Percentiles rank a stretch among this genome's conserved stretches.
Evolutionary conservation across 2,888 invertebrate genomes (phyloP).

Genomic region (Dexiosoma caninum): DNA sequence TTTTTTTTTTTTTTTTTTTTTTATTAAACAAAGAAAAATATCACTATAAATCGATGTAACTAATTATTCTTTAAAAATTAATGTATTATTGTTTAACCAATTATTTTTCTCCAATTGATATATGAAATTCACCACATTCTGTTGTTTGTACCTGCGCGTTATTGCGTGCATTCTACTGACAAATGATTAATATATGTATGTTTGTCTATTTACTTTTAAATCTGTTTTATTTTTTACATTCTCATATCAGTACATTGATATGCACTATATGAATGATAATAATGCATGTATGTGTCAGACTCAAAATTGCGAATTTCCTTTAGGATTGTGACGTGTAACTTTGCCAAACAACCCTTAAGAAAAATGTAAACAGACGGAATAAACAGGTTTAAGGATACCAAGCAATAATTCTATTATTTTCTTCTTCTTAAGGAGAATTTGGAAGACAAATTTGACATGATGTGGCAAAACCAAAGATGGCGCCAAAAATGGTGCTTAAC

Average conservation of each 20-base stretch:
- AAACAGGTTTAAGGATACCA: slow-evolving; percentile 18
- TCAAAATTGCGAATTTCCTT: neutral
- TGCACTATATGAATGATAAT: neutral
- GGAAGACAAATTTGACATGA: slow-evolving; percentile 13
- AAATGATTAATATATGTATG: neutral
- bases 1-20: too few relatives aligned
- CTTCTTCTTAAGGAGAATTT: neutral
- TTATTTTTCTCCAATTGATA: neutral
- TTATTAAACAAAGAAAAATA: too few relatives aligned
- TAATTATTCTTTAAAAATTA: neutral
- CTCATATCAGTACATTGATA: neutral
- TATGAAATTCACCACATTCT: neutral
- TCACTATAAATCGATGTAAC: too few relatives aligned
- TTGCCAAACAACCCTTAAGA: slow-evolving; percentile 1
- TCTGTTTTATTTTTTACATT: neutral
- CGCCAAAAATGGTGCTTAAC: slow-evolving; percentile 44
- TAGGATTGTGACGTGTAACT: slow-evolving; percentile 5
- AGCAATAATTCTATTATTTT: neutral
- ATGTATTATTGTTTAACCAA: neutral
- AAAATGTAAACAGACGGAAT: neutral
- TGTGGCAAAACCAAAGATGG: slow-evolving; percentile 54
- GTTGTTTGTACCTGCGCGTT: slow-evolving; percentile 61
- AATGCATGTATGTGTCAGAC: neutral
- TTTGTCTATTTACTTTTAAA: neutral
- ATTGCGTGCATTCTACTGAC: neutral